Percentiles rank a stretch among this genome's conserved stretches.
Evolutionary conservation across 2,888 invertebrate species (phyloP).

Genomic region (Brachylomia viminalis): DNA sequence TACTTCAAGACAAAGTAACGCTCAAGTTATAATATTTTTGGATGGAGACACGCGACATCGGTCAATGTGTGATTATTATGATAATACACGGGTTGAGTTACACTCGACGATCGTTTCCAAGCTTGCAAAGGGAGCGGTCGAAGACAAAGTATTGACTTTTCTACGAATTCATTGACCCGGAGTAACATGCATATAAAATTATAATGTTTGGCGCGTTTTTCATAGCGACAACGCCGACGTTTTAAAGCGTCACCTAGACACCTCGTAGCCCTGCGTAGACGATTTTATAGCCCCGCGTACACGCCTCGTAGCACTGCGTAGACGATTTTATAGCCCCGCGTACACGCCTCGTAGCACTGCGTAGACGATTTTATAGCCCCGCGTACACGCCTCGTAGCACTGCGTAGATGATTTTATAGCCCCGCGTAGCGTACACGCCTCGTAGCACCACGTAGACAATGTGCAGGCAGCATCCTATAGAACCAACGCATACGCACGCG

Average conservation of each 20-base stretch:
- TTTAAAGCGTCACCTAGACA: too few species aligned
- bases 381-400: background rate
- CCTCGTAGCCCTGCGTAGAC: too few species aligned
- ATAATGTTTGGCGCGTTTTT: background rate
- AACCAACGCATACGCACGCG: background rate
- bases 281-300: too few species aligned
- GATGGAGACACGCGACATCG: conserved; percentile 15
- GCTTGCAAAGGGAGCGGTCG: background rate
- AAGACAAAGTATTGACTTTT: conserved; percentile 17
- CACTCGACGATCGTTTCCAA: background rate
- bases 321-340: too few species aligned
- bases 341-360: background rate
- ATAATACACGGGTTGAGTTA: conserved; percentile 1
- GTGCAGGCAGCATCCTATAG: background rate
- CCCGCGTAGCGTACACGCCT: background rate
- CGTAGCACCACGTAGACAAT: background rate
- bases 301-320: background rate
- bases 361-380: too few species aligned
- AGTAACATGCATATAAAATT: background rate
- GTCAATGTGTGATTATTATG: conserved; percentile 33
- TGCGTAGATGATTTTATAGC: too few species aligned
- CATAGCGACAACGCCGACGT: background rate
- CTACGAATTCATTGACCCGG: background rate
- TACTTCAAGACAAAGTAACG: background rate
- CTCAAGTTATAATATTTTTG: conserved; percentile 18